Evolutionary conservation across 1,140 invertebrate species (phyloP).

Genomic region (Sipha flava): DNA sequence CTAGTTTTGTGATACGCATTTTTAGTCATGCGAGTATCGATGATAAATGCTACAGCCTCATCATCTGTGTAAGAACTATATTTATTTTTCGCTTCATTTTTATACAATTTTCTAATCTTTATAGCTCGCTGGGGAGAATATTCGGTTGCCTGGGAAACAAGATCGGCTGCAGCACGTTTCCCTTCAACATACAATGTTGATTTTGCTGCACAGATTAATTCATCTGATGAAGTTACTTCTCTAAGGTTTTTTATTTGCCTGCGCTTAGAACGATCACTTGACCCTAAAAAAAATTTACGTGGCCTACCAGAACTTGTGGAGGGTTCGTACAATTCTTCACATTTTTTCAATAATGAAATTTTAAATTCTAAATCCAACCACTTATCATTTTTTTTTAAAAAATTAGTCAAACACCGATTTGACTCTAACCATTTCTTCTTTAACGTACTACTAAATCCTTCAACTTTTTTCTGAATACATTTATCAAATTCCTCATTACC

Average conservation of each 20-base stretch:
- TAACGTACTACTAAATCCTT: constrained; percentile 2
- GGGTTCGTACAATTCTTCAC: neutral
- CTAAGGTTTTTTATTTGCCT: neutral
- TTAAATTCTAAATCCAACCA: neutral
- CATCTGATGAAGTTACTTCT: neutral
- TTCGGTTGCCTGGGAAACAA: neutral
- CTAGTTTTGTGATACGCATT: neutral
- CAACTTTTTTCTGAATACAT: neutral
- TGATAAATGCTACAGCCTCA: neutral
- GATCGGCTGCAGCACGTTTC: neutral
- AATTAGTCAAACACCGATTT: neutral
- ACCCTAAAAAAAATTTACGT: neutral
- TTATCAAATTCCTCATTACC: neutral
- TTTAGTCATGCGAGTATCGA: neutral
- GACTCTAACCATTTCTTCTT: neutral
- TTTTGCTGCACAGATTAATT: neutral
- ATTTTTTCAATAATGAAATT: neutral
- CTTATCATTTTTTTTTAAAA: neutral
- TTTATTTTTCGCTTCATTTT: neutral
- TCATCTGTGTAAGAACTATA: neutral
- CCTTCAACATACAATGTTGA: neutral
- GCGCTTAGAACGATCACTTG: neutral
- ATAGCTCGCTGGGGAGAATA: neutral
- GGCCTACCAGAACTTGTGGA: neutral
- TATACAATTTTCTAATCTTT: neutral